Evolutionary conservation across 2,113 vertebrate genomes (phyloP).

Genomic region (Acanthochromis polyacanthus): DNA sequence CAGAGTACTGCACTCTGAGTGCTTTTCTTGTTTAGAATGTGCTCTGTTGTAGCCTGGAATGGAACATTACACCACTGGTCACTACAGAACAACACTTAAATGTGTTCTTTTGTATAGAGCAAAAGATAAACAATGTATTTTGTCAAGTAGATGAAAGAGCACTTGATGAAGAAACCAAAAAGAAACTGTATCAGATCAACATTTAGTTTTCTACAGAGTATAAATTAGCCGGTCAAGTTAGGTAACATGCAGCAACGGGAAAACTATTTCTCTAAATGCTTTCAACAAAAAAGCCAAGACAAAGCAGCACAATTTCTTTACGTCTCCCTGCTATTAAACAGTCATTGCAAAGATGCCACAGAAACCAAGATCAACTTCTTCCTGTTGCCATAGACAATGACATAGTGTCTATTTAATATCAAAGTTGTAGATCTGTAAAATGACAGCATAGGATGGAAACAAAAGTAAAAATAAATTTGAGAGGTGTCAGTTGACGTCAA

Average conservation of each 20-base stretch:
- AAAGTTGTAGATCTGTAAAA: neutral
- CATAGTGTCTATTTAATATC: neutral
- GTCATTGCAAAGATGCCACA: neutral
- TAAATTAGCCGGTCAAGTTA: constrained; percentile 14
- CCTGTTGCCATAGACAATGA: neutral
- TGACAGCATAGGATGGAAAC: neutral
- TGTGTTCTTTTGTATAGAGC: too few species aligned
- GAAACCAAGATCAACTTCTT: neutral
- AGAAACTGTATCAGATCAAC: too few species aligned
- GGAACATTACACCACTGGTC: too few species aligned
- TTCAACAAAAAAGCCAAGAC: neutral
- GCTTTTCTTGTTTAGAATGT: too few species aligned
- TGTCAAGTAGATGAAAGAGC: neutral
- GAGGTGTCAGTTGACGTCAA: neutral
- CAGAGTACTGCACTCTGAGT: too few species aligned
- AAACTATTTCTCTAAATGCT: neutral
- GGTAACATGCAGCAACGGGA: neutral
- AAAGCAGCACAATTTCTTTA: neutral
- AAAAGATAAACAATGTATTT: neutral
- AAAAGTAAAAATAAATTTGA: neutral
- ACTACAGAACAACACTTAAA: neutral
- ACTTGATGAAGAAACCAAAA: neutral
- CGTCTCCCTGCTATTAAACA: neutral
- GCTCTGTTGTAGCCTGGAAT: too few species aligned
- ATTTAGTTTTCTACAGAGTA: too few species aligned